Conservation (phyloP, 2,113 vertebrate species). For the Sceloporus undulatus region DNA sequence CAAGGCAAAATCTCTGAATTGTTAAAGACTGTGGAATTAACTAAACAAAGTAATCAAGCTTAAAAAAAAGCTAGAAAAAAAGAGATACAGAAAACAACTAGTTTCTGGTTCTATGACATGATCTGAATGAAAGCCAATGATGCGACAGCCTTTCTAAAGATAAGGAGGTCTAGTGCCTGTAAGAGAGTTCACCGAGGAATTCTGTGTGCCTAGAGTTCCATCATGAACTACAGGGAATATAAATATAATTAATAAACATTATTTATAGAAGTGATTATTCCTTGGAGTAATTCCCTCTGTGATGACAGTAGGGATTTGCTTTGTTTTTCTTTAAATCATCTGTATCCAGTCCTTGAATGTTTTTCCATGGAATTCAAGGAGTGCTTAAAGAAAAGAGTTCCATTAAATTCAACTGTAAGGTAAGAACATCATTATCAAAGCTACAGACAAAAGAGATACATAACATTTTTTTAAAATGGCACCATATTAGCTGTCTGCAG, state of each 20-base stretch:
- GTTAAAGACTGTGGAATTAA: neutral
- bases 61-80: neutral
- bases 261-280: neutral
- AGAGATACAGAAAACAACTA: neutral
- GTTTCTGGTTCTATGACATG: neutral
- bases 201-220: neutral
- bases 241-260: neutral
- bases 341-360: neutral
- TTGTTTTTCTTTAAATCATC: neutral
- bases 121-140: neutral
- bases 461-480: neutral
- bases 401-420: neutral
- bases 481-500: neutral
- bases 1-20: neutral
- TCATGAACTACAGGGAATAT: neutral
- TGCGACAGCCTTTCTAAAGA: neutral
- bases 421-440: constrained; percentile 1
- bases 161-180: neutral
- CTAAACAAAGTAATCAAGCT: neutral
- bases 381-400: neutral
- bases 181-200: neutral
- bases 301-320: too few species aligned
- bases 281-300: neutral
- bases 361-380: neutral
- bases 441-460: neutral